Base-by-base conservation (phyloP, 1,140 invertebrate species). In the Papilio xuthus region DNA sequence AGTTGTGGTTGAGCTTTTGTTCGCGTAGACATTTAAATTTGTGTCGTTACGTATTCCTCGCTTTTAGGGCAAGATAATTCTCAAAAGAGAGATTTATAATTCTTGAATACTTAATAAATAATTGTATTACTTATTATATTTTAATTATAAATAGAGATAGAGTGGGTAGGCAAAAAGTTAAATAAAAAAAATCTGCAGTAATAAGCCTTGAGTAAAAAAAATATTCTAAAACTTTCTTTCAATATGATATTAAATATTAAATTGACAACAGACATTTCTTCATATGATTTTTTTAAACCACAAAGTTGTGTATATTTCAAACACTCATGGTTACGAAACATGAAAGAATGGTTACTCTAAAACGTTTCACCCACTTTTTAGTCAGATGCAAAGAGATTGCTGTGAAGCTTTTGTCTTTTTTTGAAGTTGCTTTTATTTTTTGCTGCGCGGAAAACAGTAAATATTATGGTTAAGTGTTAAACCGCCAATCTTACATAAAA, bases 1-100 rank as follows among this genome's bases (percentile, higher is more conserved):
- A 67, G 26, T 67, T 32, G 60, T 67, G 60, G 60, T 28, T 67
- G 26, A 67, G 60, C 26, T 32, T 63, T 67, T 67, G 60, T 67
- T 67, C 13, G 60, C 60, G 60, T 67, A 67, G 60, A 67, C 60
- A 67, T 67, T 67, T 20, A 56, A 53, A 53, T 53, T 23, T 15
- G 26, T 67, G 4, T 67, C 12, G 26, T 67, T 67, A 67, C 26
- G 15, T 28, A 67, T 28, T 12, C 23, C 12, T 67, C n/a, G 26
- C 6, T 37, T 23, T 60, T 26, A n/a, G 1, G 56, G 10, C 56
- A 60, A 53, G 18, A 4, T 60, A 13, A 60, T 13, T 60, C 12
- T 23, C 20, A 23, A 60, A 60, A 60, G 9, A 26, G 26, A 18
- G 18, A n/a, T 12, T 53, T 53, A 2, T 53, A 53, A 26, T 26